Conservation (phyloP, 1,140 invertebrate genomes). For the Drosophila kikkawai region DNA sequence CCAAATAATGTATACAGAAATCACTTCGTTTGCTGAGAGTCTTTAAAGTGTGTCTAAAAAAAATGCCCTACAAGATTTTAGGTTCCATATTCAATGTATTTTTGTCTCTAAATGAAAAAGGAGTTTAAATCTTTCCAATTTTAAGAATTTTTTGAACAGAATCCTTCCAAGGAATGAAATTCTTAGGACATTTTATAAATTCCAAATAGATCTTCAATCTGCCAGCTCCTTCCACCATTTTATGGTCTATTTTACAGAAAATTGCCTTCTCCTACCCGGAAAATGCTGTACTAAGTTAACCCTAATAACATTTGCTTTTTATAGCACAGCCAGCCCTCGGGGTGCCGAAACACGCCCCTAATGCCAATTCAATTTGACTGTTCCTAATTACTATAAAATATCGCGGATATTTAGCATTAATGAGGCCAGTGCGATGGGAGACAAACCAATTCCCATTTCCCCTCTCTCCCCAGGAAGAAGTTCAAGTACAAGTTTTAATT, state of each 20-base stretch:
- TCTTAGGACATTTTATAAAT: neutral
- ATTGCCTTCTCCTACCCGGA: neutral
- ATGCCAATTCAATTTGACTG: slow-evolving; percentile 66
- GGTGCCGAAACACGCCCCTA: slow-evolving; percentile 25
- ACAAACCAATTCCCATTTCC: slow-evolving; percentile 12
- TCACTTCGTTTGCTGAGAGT: neutral
- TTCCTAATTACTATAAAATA: slow-evolving; percentile 74
- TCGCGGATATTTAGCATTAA: slow-evolving; percentile 67
- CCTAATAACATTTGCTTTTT: slow-evolving; percentile 61
- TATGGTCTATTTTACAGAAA: slow-evolving; percentile 1
- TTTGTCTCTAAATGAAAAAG: no score
- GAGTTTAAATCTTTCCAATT: neutral
- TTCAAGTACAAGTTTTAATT: slow-evolving; percentile 71
- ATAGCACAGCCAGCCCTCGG: slow-evolving; percentile 21
- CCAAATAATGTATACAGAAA: neutral
- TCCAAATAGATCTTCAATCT: slow-evolving; percentile 17
- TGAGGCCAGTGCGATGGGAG: slow-evolving; percentile 43
- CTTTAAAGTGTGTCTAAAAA: neutral
- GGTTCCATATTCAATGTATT: no score
- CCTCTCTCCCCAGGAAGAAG: neutral
- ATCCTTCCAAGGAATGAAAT: neutral
- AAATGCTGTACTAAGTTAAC: slow-evolving; percentile 36
- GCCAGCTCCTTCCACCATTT: neutral
- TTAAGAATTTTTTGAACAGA: neutral
- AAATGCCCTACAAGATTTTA: no score